These are phyloP conservation scores for Rotaria macrura DNA, from an alignment of 2,888 invertebrate genomes.

Conservation along the genomic window DNA sequence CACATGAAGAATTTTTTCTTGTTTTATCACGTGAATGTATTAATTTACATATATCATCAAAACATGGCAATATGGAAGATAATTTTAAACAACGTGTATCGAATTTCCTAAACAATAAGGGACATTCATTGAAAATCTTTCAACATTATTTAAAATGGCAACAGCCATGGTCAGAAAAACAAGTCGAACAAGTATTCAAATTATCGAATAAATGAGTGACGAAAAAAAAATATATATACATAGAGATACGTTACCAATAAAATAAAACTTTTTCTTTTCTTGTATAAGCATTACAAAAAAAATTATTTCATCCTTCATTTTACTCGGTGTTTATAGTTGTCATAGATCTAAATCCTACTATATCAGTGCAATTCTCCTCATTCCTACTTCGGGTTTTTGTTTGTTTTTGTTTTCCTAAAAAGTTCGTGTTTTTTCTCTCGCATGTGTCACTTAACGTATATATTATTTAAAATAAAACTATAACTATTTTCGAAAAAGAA, in stretches of 20 bases:
- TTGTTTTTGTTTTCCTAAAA: neutral
- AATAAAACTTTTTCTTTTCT: no score
- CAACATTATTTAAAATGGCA: slow-evolving; percentile 19
- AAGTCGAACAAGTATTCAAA: neutral
- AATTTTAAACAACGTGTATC: slow-evolving; percentile 16
- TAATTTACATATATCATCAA: slow-evolving; percentile 4
- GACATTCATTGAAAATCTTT: neutral
- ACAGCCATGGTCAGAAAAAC: neutral
- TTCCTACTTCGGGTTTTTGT: neutral
- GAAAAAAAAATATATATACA: no score
- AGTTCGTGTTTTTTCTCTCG: neutral
- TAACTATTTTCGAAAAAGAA: no score
- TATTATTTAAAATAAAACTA: neutral
- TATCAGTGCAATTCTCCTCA: neutral
- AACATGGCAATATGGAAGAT: slow-evolving; percentile 12
- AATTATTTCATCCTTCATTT: neutral
- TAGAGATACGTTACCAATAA: no score
- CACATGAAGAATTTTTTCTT: neutral
- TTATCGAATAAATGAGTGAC: neutral
- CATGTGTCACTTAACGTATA: neutral
- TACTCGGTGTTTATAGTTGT: neutral
- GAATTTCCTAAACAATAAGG: neutral
- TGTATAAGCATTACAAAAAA: neutral
- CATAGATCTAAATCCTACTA: neutral
- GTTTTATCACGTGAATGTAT: slow-evolving; percentile 15